Evolutionary conservation across 2,888 invertebrate genomes (phyloP), one percentile per base, ranked within the genome.

Genomic region (Perithous albicinctus): DNA sequence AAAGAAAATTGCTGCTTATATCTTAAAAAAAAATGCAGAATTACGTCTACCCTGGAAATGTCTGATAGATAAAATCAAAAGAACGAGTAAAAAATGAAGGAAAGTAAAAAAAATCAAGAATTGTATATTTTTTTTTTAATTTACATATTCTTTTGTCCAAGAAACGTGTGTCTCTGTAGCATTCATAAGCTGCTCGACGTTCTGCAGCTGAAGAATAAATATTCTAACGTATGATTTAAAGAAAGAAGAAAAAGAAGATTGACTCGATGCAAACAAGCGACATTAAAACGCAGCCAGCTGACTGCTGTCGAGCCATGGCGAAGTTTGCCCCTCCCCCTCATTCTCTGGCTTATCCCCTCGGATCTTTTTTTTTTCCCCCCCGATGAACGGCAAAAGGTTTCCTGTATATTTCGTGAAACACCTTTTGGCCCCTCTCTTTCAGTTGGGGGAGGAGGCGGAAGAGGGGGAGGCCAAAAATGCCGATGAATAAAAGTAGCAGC

Each of bases 401-500:
- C 76, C 80, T 72, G 72, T 72, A 10, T 48, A 59, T 80, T 59
- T 76, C 59, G 80, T 69, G 41, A 80, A 66, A 70, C 75, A 63
- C 66, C 70, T 76, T 73, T 67, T 67, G 29, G 67, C 61, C 48
- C 61, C 18, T 48, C 6, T 18, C 1, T 15, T 18, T 8, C 12
- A 10, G 41, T 15, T 51, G 63, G 26, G 48, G 38, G 48, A 29
- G 38, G 15, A 54, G 74, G n/a, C n/a, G n/a, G n/a, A n/a, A n/a
- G n/a, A n/a, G n/a, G n/a, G n/a, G n/a, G n/a, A n/a, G n/a, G n/a
- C n/a, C n/a, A n/a, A n/a, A n/a, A n/a, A n/a, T 29, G 67, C 38
- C 67, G 76, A 77, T 77, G 77, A 77, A 81, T 78, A 78, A 63
- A 80, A 56, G 48, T n/a, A 59, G 59, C 56, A 51, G 61, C 66